Base-by-base conservation (phyloP, 2,888 invertebrate genomes). In the Chorisops tibialis region DNA sequence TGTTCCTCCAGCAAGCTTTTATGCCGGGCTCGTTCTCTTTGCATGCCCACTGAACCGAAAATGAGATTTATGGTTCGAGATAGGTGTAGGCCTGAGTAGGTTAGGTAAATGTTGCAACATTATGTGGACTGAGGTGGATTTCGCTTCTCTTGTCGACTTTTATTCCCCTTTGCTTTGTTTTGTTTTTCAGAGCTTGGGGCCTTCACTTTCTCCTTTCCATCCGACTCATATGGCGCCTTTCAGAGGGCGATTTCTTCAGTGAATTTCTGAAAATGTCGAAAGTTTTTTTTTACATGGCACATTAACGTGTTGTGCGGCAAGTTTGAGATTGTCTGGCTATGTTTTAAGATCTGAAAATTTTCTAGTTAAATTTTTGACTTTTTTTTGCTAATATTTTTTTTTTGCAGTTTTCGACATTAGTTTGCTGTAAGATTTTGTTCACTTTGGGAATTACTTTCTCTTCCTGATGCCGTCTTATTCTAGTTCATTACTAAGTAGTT, bases 371-470 rank as follows among this genome's bases (percentile, higher is more conserved):
- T 5, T 2, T 30, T 5, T 30, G 30, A 9, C 30, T 9, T 30
- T 30, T 30, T 30, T 30, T 9, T 30, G 9, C 30, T 7, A 30
- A 5, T 7, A 30, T 30, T 30, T 30, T 30, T 30, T 30, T 30
- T 30, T 5, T 30, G 30, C 1, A 7, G 30, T 30, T 30, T 30
- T 30, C 7, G 9, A 7, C 30, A 30, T 5, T 30, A 30, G 7
- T 30, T 1, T 1, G 30, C 5, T 9, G 30, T n/a, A n/a, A 30
- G 30, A 30, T 30, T 9, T 30, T 9, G 30, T 30, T 30, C 30
- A 30, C 30, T 5, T 30, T 30, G 22, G 22, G 35, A 51, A 51
- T 30, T 51, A 51, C 51, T 51, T 51, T 51, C 51, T 51, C 51
- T 51, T 51, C 51, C 51, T 51, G 51, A 12, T 38, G 16, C 37